Evolutionary conservation across 2,797 vertebrate species (phyloP).

Genomic region (Cyclura pinguis): DNA sequence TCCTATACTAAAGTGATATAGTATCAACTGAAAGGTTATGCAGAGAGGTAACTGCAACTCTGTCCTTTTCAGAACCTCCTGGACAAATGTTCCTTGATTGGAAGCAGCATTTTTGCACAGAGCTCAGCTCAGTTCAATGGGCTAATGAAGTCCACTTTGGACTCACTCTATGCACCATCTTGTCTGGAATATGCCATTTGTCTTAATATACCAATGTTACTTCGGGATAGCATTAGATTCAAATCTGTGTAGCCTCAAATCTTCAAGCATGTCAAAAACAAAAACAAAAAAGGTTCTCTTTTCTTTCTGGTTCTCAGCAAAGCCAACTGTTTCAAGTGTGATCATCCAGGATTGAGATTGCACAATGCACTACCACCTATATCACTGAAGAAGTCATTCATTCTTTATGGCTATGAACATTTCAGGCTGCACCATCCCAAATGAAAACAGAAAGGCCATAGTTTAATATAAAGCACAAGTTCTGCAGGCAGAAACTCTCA

Average conservation of each 20-base stretch:
- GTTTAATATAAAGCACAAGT: neutral
- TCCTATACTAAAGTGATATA: slow-evolving; percentile 22
- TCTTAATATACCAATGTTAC: neutral
- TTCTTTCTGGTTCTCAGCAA: neutral
- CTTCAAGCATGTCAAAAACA: neutral
- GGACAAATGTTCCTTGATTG: neutral
- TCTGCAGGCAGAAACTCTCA: neutral
- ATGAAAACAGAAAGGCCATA: neutral
- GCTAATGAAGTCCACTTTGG: neutral
- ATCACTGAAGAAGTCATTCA: neutral
- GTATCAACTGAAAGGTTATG: neutral
- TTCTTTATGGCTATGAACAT: neutral
- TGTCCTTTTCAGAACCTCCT: neutral
- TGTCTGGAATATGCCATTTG: neutral
- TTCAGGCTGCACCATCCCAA: neutral
- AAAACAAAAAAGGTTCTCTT: neutral
- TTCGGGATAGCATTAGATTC: neutral
- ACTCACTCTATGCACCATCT: neutral
- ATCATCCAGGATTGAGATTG: neutral
- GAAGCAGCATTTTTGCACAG: slow-evolving; percentile 11
- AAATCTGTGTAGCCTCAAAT: neutral
- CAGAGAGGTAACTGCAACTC: neutral
- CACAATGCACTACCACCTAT: neutral
- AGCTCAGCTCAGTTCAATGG: neutral
- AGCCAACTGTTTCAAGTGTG: neutral